Base-by-base conservation (phyloP, 2,113 vertebrate species). In the Prionailurus bengalensis region DNA sequence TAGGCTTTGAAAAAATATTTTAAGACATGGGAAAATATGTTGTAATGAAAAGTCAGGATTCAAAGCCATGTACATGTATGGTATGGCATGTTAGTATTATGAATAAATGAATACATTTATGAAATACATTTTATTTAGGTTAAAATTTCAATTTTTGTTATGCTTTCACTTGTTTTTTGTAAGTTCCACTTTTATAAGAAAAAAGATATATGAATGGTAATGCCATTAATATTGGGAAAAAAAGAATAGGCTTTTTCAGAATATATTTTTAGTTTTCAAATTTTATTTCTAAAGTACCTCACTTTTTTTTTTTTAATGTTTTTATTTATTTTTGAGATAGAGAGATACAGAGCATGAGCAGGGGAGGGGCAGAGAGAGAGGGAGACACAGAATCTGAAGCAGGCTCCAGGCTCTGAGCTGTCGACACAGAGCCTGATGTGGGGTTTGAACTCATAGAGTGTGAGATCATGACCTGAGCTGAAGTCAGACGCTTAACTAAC, bases 1-100 rank as follows among this genome's bases (percentile, higher is more conserved):
- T 73, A 85, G 61, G 14, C 63, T 79, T 91, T 95, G 71, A 81
- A 81, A 95, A 65, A 51, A n/a, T 70, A 89, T 74, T 83, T 82
- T 23, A 83, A 76, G 39, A 80, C 21, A 25, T 63, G 71, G n/a
- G 12, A 21, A 91, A 71, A 27, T 58, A 53, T 63, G 81, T 76
- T 70, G 12, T 31, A 80, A 71, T 84, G 14, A 85, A 11, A 51
- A 80, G 78, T 91, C 48, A 90, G 29, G 36, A 84, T 66, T 90
- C n/a, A 90, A 90, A 84, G 39, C 14, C 15, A 29, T 16, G 25
- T 21, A 27, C 68, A 36, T 45, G 7, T 88, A 74, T 74, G 33
- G n/a, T 91, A 48, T 31, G 36, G 45, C 58, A 76, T 23, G 66
- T 39, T 79, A 23, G 14, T 51, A 86, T 68, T 68, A 48, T 36